Conservation (phyloP, 2,888 invertebrate genomes). For the Drosophila dives region DNA sequence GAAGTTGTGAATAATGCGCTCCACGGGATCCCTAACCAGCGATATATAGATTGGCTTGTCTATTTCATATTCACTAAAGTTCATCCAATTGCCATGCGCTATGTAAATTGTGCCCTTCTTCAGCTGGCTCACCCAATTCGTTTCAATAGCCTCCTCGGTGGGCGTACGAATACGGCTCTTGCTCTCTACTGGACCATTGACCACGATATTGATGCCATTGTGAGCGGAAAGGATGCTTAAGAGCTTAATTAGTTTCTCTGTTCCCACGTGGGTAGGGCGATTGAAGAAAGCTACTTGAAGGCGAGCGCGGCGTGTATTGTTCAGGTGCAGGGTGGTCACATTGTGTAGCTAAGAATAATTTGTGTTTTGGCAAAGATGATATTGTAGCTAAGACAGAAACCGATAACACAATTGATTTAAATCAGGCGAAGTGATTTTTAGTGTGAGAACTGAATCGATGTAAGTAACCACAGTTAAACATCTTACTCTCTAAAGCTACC, state of each 20-base stretch:
- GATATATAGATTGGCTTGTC: constrained; percentile 94
- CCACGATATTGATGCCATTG: constrained; percentile 86
- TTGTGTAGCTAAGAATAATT: constrained; percentile 45
- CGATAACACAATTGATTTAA: constrained; percentile 20
- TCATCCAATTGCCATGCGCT: constrained; percentile 94
- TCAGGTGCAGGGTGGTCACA: constrained; percentile 85
- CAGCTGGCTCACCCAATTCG: constrained; percentile 89
- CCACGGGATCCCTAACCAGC: constrained; percentile 94
- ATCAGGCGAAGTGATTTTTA: constrained; percentile 31
- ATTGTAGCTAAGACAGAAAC: neutral
- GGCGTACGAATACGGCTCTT: constrained; percentile 85
- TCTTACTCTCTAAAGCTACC: neutral
- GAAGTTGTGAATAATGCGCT: constrained; percentile 94
- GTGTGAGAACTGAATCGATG: neutral
- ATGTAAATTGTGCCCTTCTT: constrained; percentile 91
- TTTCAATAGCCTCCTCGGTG: constrained; percentile 90
- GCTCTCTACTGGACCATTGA: constrained; percentile 84
- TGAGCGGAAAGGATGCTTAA: constrained; percentile 59
- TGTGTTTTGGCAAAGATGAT: constrained; percentile 1
- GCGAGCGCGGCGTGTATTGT: constrained; percentile 91
- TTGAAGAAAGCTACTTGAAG: constrained; percentile 93
- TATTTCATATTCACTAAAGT: constrained; percentile 90
- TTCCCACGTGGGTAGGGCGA: constrained; percentile 94
- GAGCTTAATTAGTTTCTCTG: constrained; percentile 92
- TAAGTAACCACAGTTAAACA: neutral